phyloP scores from a whole-genome alignment of 2,113 vertebrate species.

The Pachycephala philippinensis region DNA sequence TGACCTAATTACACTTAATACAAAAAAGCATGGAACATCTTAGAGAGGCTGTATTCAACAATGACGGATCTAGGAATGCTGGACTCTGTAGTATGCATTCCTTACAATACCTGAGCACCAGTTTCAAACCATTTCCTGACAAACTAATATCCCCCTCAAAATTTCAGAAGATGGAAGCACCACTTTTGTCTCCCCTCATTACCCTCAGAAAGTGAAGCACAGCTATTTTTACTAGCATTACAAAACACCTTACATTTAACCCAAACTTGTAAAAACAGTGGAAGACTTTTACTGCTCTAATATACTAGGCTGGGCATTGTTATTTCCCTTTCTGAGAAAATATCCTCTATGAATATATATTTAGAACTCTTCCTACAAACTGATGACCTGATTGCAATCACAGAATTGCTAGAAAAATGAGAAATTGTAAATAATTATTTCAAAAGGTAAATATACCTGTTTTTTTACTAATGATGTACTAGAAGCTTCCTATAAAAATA shows the following conservation, averaged over 20 bases:
- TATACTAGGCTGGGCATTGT: neutral
- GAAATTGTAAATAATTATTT: neutral
- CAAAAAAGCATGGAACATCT: neutral
- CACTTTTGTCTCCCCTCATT: neutral
- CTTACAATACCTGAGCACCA: neutral
- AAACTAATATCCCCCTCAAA: neutral
- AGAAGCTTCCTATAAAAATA: neutral
- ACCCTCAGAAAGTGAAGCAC: neutral
- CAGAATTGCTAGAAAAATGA: neutral
- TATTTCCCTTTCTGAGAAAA: neutral
- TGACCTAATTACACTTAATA: neutral
- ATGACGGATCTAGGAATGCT: neutral
- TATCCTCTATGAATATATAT: neutral
- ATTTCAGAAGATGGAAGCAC: neutral
- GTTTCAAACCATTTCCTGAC: neutral
- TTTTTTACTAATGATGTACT: neutral
- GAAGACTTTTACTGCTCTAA: neutral
- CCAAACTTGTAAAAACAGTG: neutral
- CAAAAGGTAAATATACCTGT: neutral
- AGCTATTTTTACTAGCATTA: conserved; percentile 11
- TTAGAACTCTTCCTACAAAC: neutral
- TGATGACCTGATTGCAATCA: neutral
- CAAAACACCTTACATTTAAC: conserved; percentile 32
- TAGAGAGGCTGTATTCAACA: neutral
- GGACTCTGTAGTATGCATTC: neutral